Evolutionary conservation across 2,888 invertebrate species (phyloP).

Genomic region (Cataglyphis livida): DNA sequence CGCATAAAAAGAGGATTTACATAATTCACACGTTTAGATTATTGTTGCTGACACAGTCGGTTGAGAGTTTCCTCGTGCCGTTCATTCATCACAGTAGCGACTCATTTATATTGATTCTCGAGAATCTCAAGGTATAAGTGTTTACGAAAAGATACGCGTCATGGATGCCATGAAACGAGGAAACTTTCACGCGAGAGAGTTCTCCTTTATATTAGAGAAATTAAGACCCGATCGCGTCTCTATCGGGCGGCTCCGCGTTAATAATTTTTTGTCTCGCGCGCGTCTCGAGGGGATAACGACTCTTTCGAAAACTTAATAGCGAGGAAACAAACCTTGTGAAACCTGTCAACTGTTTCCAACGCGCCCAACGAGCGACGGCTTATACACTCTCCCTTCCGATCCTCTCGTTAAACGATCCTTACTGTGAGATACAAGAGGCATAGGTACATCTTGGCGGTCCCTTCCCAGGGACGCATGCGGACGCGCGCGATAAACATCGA

Average conservation of each 20-base stretch:
- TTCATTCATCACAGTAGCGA: slow-evolving; percentile 10
- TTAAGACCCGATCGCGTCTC: slow-evolving; percentile 37
- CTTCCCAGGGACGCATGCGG: slow-evolving; percentile 53
- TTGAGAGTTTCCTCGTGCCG: slow-evolving; percentile 16
- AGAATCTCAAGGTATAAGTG: background rate
- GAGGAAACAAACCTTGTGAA: slow-evolving; percentile 29
- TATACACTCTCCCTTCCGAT: background rate
- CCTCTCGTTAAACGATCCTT: slow-evolving; percentile 66
- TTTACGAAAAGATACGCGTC: background rate
- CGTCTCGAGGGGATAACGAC: slow-evolving; percentile 46
- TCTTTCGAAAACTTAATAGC: slow-evolving; percentile 52
- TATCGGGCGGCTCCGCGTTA: slow-evolving; percentile 29
- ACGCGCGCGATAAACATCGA: slow-evolving; percentile 68
- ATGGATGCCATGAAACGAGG: background rate
- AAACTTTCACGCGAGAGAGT: slow-evolving; percentile 41
- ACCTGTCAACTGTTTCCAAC: slow-evolving; percentile 33
- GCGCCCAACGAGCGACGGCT: slow-evolving; percentile 33
- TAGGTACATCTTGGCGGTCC: slow-evolving; percentile 46
- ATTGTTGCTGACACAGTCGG: background rate
- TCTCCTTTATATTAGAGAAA: slow-evolving; percentile 35
- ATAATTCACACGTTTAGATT: slow-evolving; percentile 1
- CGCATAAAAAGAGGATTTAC: slow-evolving; percentile 37
- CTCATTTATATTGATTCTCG: slow-evolving; percentile 18
- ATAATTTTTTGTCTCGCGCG: slow-evolving; percentile 35
- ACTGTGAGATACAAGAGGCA: slow-evolving; percentile 56